phyloP scores from a whole-genome alignment of 2,113 vertebrate genomes.

The Hyaena hyaena region DNA sequence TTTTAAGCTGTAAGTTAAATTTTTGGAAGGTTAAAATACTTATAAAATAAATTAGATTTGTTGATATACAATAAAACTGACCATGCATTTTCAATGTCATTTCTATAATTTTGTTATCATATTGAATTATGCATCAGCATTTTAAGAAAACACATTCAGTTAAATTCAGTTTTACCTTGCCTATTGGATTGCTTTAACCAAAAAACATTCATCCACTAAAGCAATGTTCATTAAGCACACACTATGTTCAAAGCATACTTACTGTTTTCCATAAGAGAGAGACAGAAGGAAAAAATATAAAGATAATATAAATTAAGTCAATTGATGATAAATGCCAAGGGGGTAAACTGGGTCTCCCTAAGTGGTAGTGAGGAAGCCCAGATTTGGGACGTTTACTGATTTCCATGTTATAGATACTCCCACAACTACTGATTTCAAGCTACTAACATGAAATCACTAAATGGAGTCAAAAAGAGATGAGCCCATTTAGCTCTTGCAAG shows the following conservation, averaged over 20 bases:
- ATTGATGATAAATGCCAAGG: not conserved
- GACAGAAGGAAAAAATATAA: not conserved
- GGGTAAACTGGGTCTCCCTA: not conserved
- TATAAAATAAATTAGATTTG: not conserved
- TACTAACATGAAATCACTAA: not conserved
- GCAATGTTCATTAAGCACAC: not conserved
- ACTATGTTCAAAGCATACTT: not conserved
- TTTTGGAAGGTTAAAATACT: not conserved
- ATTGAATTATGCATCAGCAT: not conserved
- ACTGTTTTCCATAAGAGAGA: not conserved
- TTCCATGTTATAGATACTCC: not conserved
- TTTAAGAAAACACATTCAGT: not conserved
- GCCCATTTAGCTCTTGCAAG: not conserved
- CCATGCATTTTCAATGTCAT: not conserved
- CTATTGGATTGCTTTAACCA: not conserved
- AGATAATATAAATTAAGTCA: not conserved
- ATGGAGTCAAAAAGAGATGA: not conserved
- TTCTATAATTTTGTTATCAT: not conserved
- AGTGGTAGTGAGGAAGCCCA: not conserved
- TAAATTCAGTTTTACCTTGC: not conserved
- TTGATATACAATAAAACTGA: not conserved
- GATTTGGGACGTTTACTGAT: not conserved
- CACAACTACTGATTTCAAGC: not conserved
- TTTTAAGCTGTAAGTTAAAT: slow-evolving; percentile 15
- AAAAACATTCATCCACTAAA: not conserved